These are phyloP conservation scores for Coelopa pilipes DNA, from an alignment of 2,888 invertebrate species.

Conservation along the genomic window DNA sequence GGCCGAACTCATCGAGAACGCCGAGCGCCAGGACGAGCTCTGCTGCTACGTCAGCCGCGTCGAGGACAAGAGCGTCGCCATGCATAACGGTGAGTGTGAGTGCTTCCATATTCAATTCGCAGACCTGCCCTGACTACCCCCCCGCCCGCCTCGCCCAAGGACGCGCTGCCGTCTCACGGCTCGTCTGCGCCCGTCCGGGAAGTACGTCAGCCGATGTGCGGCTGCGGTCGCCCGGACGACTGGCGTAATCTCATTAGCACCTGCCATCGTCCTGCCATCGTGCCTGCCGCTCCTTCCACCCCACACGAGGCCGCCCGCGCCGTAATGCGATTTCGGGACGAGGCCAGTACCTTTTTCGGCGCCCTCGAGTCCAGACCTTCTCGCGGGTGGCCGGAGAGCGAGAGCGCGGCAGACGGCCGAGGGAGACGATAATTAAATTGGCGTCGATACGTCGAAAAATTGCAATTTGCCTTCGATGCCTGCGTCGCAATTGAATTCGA, in stretches of 20 bases:
- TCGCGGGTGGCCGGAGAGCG: too few species aligned
- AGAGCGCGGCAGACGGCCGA: not conserved
- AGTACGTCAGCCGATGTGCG: not conserved
- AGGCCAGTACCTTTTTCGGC: too few species aligned
- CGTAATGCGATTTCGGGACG: too few species aligned
- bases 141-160: too few species aligned
- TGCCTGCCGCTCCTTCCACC: too few species aligned
- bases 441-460: constrained; percentile 1
- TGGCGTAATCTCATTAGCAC: not conserved
- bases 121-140: too few species aligned
- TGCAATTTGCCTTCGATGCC: constrained; percentile 11
- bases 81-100: constrained; percentile 86
- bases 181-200: too few species aligned
- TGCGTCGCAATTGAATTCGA: constrained; percentile 15
- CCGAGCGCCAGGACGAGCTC: constrained; percentile 94
- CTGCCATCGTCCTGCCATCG: too few species aligned
- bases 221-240: not conserved
- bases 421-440: constrained; percentile 16
- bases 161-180: too few species aligned
- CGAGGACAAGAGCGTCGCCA: constrained; percentile 94
- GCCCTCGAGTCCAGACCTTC: too few species aligned
- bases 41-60: constrained; percentile 97
- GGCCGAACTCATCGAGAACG: constrained; percentile 95
- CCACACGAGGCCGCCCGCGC: too few species aligned
- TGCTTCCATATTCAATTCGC: too few species aligned